Conservation (phyloP, 1,140 invertebrate genomes). For the Leptonema lineaticorne region DNA sequence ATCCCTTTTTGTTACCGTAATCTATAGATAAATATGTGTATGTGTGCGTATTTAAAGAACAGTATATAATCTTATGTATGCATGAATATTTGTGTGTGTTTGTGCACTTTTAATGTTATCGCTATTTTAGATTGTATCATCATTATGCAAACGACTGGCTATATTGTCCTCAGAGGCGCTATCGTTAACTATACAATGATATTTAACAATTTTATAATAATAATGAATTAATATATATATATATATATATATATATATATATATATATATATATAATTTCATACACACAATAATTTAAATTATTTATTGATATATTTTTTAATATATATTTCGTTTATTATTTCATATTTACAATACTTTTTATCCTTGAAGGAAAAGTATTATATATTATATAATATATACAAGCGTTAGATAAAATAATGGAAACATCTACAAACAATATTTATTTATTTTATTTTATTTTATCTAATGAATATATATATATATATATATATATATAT, state of each 20-base stretch:
- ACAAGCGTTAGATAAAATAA: no score
- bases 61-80: neutral
- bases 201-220: neutral
- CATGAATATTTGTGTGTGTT: neutral
- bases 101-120: constrained; percentile 37
- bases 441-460: no score
- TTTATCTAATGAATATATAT: no score
- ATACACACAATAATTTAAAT: neutral
- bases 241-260: neutral
- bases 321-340: no score
- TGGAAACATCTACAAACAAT: no score
- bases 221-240: neutral
- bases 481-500: no score
- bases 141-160: constrained; percentile 37
- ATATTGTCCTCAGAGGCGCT: neutral
- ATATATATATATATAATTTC: neutral
- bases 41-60: neutral
- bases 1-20: neutral
- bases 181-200: no score
- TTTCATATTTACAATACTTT: no score
- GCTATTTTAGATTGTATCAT: constrained; percentile 34
- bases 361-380: no score
- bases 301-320: neutral
- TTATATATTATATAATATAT: no score
- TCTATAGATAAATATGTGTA: neutral